A percentile compares a stretch with the other conserved stretches of the same genome.
Conservation (phyloP, 1,140 invertebrate species). For the Hylaeus volcanicus region DNA sequence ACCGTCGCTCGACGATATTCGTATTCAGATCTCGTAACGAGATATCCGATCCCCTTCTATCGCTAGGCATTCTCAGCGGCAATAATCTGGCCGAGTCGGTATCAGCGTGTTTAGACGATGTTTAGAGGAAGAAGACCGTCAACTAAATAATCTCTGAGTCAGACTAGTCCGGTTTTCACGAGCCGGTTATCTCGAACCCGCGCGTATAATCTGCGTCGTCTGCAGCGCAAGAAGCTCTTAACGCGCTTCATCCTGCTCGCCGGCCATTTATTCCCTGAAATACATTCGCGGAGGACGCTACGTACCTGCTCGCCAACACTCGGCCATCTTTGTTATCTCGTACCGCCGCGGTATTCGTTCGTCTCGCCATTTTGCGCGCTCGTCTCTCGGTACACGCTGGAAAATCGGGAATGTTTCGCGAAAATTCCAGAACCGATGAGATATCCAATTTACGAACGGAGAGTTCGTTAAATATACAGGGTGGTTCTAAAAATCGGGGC, state of each 20-base stretch:
- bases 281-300: conserved; percentile 36
- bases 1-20: too few relatives aligned
- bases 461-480: too few relatives aligned
- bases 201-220: not conserved
- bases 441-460: too few relatives aligned
- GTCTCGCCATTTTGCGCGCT: not conserved
- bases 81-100: too few relatives aligned
- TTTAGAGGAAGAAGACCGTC: too few relatives aligned
- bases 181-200: not conserved
- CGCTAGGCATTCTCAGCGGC: too few relatives aligned
- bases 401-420: not conserved
- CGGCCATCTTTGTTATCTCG: conserved; percentile 12
- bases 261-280: conserved; percentile 50
- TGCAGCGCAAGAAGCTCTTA: conserved; percentile 7
- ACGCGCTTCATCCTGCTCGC: conserved; percentile 37
- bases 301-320: conserved; percentile 38
- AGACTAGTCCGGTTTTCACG: not conserved
- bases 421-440: too few relatives aligned
- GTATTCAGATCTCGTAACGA: too few relatives aligned
- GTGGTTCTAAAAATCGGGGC: too few relatives aligned
- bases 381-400: not conserved
- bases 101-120: too few relatives aligned
- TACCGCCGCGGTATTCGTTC: not conserved
- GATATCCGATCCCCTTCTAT: too few relatives aligned
- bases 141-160: not conserved